Conservation (phyloP, 2,797 vertebrate genomes). For the Siniperca undulata region DNA sequence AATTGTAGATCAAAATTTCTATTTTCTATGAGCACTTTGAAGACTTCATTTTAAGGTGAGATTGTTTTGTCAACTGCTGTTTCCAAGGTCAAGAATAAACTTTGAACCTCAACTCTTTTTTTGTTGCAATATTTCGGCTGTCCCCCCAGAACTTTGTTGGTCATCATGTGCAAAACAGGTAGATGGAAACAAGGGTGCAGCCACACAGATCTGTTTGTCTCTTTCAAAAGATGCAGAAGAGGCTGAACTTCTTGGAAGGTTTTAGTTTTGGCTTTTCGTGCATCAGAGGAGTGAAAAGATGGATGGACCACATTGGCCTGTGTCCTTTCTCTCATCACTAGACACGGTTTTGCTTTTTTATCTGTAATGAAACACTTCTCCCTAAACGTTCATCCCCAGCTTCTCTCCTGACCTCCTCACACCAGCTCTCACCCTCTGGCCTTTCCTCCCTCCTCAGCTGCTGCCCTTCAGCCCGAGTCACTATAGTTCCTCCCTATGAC, state of each 20-base stretch:
- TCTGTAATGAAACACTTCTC: constrained; percentile 6
- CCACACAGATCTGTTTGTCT: neutral
- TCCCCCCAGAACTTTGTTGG: neutral
- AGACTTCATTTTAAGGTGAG: neutral
- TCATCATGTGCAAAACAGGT: neutral
- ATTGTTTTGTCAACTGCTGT: neutral
- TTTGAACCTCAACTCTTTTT: neutral
- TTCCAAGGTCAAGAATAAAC: neutral
- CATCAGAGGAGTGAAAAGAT: neutral
- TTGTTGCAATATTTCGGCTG: neutral
- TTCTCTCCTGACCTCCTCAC: constrained; percentile 28
- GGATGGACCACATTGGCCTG: neutral
- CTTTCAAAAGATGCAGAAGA: neutral
- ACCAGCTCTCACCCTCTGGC: constrained; percentile 15
- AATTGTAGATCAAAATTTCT: neutral
- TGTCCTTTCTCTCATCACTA: neutral
- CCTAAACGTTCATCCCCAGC: neutral
- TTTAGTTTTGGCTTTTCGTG: neutral
- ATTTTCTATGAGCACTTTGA: neutral
- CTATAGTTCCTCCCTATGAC: constrained; percentile 14
- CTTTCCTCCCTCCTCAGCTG: neutral
- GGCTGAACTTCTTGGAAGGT: neutral
- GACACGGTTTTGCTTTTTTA: constrained; percentile 3
- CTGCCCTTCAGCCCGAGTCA: neutral
- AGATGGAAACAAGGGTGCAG: neutral